Base-by-base conservation (phyloP, 1,140 invertebrate genomes). In the Campodea augens region DNA sequence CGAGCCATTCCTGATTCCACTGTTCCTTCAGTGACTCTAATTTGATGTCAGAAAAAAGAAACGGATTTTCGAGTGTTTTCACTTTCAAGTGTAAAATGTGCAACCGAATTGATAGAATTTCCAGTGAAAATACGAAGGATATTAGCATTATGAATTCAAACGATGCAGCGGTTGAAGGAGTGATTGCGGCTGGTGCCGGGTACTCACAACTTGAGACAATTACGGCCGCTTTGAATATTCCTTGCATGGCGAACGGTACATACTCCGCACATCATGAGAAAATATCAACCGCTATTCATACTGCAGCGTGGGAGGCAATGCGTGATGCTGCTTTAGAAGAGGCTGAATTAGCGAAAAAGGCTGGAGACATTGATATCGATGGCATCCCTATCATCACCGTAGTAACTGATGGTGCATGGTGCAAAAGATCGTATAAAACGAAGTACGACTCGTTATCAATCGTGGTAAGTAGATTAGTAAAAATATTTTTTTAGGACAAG, bases 351-450 rank as follows among this genome's bases (percentile, higher is more conserved):
- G 48, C 48, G 21, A 43, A n/a, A 12, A 22, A 21, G 12, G 27
- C 13, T 41, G 47, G 20, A 10, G 50, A 61, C 32, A 44, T 62
- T 27, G 52, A 59, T 46, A 48, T 52, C 21, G 52, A 60, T 20
- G 60, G 58, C 41, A 43, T 55, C 29, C 58, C 60, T 4, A 49
- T 52, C 25, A 55, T 64, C 20, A 52, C 52, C 15, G 60, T 61
- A 15, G 49, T 57, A 32, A 50, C 49, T 23, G 60, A 63, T 44
- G 59, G 57, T 10, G 43, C 38, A 36, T 62, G 55, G 56, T 36
- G 45, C 7, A 60, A 62, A 47, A 42, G 59, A 42, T 59, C 54
- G 3, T 62, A 57, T 41, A 46, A 48, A n/a, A 53, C 41, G 15
- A 56, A 54, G 29, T 55, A 58, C 44, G 50, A 54, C 49, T 51